Conservation (phyloP, 2,888 invertebrate genomes). For the Hipparchia sbordonii region DNA sequence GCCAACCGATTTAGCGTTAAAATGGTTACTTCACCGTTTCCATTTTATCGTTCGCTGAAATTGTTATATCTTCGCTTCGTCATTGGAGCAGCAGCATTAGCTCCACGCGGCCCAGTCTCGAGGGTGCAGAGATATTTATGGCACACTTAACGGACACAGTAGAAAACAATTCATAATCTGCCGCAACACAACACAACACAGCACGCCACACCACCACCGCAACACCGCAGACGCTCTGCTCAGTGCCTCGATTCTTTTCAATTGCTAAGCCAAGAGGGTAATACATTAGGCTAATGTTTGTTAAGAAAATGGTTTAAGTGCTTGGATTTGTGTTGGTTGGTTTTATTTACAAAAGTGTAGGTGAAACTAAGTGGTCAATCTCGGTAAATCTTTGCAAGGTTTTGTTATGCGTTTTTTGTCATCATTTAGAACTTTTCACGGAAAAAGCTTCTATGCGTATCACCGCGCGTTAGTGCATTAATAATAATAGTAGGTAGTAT, state of each 20-base stretch:
- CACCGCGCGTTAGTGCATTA: no score
- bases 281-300: not conserved
- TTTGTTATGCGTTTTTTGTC: no score
- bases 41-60: no score
- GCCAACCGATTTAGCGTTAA: no score
- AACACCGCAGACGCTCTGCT: conserved; percentile 25
- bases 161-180: conserved; percentile 43
- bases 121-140: conserved; percentile 44
- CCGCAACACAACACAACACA: conserved; percentile 27
- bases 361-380: no score
- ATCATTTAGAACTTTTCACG: no score
- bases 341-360: no score
- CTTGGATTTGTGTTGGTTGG: not conserved
- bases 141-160: conserved; percentile 42
- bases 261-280: not conserved
- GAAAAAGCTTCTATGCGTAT: no score
- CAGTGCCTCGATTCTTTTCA: conserved; percentile 20
- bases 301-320: not conserved
- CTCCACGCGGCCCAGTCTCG: conserved; percentile 27
- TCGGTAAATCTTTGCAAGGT: no score
- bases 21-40: no score
- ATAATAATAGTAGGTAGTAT: no score
- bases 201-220: conserved; percentile 8
- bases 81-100: not conserved
- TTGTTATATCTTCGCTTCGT: conserved; percentile 12